A percentile compares a stretch with the other conserved stretches of the same genome.
phyloP scores from a whole-genome alignment of 2,888 invertebrate species.

The Anagyrus pseudococci region DNA sequence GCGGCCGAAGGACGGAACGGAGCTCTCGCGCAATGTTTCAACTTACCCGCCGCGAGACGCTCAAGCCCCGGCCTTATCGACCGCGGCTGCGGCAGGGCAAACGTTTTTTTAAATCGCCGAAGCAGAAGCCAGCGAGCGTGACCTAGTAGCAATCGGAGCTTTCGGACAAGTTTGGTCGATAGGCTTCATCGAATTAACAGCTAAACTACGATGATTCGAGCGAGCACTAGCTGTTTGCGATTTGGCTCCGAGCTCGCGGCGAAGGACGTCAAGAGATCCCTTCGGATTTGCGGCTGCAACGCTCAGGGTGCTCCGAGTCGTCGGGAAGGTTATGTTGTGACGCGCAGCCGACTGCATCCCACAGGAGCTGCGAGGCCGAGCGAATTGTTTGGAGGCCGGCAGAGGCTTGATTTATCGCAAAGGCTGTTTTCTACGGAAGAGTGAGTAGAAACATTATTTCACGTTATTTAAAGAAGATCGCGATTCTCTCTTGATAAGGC shows the following conservation, averaged over 20 bases:
- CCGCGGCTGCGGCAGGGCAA: neutral
- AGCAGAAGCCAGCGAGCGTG: no score
- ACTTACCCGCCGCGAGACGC: no score
- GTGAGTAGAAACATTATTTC: constrained; percentile 26
- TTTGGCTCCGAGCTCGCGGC: neutral
- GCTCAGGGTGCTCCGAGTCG: no score
- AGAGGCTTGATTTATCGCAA: neutral
- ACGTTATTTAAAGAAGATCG: neutral
- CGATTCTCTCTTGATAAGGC: neutral
- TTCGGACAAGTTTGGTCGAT: constrained; percentile 39
- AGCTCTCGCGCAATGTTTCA: neutral
- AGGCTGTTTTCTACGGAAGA: constrained; percentile 21
- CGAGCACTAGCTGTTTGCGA: no score
- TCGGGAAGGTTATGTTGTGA: constrained; percentile 35
- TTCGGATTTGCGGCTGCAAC: no score
- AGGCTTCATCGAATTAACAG: constrained; percentile 35
- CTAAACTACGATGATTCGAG: neutral
- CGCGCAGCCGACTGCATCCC: neutral
- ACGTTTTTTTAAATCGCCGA: no score
- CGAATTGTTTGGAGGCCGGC: neutral
- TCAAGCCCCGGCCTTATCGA: neutral
- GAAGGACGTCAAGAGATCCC: neutral
- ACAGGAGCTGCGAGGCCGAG: neutral
- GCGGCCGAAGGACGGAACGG: no score
- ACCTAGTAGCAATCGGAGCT: no score